phyloP scores from a whole-genome alignment of 2,797 vertebrate species.

The Oryzias sinensis region DNA sequence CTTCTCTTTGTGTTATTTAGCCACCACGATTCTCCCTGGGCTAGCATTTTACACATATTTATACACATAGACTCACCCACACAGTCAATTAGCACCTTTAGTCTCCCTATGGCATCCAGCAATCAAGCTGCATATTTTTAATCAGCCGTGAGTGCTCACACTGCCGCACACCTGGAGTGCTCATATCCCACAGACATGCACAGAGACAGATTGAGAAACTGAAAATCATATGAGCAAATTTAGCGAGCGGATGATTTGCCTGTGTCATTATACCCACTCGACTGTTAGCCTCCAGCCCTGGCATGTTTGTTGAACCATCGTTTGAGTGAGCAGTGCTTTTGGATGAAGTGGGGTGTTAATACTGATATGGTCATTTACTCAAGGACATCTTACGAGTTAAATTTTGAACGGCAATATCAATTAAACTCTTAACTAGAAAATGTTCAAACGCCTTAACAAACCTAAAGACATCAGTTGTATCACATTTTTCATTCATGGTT shows the following conservation, averaged over 20 bases:
- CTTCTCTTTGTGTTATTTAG: constrained; percentile 58
- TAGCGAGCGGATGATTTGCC: constrained; percentile 44
- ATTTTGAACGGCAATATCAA: background rate
- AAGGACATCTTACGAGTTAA: constrained; percentile 4
- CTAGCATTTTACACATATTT: constrained; percentile 39
- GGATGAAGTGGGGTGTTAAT: constrained; percentile 9
- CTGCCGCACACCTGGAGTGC: constrained; percentile 52
- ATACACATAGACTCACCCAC: background rate
- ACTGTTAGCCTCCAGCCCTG: constrained; percentile 34
- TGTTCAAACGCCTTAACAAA: no score
- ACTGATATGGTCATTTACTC: constrained; percentile 14
- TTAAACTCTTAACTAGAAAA: no score
- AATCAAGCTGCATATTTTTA: constrained; percentile 61
- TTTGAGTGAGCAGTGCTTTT: constrained; percentile 27
- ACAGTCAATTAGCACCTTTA: constrained; percentile 60
- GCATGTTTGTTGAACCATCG: constrained; percentile 25
- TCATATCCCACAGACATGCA: constrained; percentile 6
- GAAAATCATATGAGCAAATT: constrained; percentile 40
- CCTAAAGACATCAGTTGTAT: no score
- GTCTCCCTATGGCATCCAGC: constrained; percentile 48
- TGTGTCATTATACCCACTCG: constrained; percentile 34
- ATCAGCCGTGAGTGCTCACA: constrained; percentile 57
- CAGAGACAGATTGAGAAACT: constrained; percentile 2
- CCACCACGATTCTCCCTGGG: constrained; percentile 39
- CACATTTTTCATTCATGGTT: no score